Percentiles rank a stretch among this genome's conserved stretches.
These are phyloP conservation scores for Philereme vetulata DNA, from an alignment of 2,888 invertebrate species.

Conservation along the genomic window DNA sequence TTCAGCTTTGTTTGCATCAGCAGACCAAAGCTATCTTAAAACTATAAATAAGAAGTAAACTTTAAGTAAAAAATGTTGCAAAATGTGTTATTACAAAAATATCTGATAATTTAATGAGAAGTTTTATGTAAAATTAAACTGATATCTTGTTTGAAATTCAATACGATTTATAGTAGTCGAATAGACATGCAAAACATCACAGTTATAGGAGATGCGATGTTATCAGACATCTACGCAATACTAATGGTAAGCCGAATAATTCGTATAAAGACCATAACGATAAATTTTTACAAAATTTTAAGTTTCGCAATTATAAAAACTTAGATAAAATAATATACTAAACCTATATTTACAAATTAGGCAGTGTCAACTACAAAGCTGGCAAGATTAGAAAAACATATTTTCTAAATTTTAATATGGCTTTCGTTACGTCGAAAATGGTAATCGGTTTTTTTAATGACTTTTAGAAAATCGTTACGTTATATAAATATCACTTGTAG, in stretches of 20 bases:
- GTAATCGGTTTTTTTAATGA: conserved; percentile 48
- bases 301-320: conserved; percentile 24
- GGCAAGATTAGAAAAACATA: conserved; percentile 79
- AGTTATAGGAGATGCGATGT: conserved; percentile 60
- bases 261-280: conserved; percentile 24
- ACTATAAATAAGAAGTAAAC: conserved; percentile 4
- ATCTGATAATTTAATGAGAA: conserved; percentile 19
- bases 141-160: conserved; percentile 4
- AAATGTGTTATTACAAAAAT: not conserved
- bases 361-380: conserved; percentile 80
- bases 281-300: conserved; percentile 25
- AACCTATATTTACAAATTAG: conserved; percentile 77
- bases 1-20: conserved; percentile 54
- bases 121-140: not conserved
- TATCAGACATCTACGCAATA: conserved; percentile 79
- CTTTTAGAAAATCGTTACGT: conserved; percentile 25
- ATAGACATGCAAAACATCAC: conserved; percentile 82
- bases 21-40: conserved; percentile 53
- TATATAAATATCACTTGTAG: conserved; percentile 25
- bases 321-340: conserved; percentile 44
- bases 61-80: conserved; percentile 8
- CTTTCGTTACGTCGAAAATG: conserved; percentile 72
- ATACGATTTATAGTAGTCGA: conserved; percentile 52
- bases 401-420: conserved; percentile 82
- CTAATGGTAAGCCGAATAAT: conserved; percentile 34